Conservation (phyloP, 2,888 invertebrate species). For the Psococerastis gibbosa region DNA sequence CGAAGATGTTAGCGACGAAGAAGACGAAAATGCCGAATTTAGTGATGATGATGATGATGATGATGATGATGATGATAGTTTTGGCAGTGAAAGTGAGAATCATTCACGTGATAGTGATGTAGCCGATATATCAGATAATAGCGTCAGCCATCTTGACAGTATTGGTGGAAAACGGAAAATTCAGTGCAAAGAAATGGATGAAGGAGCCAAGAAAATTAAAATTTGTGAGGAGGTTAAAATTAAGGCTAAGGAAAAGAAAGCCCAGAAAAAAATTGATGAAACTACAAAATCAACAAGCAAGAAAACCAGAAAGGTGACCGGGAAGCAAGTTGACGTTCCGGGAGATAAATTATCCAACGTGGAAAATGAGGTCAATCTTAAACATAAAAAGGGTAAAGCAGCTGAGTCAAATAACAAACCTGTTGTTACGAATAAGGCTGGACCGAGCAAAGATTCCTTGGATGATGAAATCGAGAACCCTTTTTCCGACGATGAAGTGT, state of each 20-base stretch:
- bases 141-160: slow-evolving; percentile 11
- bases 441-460: slow-evolving; percentile 14
- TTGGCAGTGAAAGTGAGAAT: slow-evolving; percentile 11
- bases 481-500: too few species aligned
- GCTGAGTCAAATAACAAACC: slow-evolving; percentile 17
- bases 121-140: slow-evolving; percentile 14
- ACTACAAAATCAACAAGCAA: too few species aligned
- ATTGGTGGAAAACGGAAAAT: background rate
- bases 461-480: too few species aligned
- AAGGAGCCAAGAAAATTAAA: slow-evolving; percentile 12
- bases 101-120: slow-evolving; percentile 15
- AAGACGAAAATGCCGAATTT: slow-evolving; percentile 18
- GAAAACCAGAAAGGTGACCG: too few species aligned
- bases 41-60: slow-evolving; percentile 21
- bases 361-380: too few species aligned
- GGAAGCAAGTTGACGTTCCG: too few species aligned
- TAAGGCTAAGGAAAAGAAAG: slow-evolving; percentile 12
- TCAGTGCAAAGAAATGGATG: slow-evolving; percentile 5
- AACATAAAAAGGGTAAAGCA: too few species aligned
- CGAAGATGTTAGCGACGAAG: slow-evolving; percentile 13
- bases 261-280: too few species aligned
- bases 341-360: too few species aligned
- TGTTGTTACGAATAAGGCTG: slow-evolving; percentile 17
- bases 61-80: slow-evolving; percentile 16
- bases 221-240: background rate